Percentiles rank a stretch among this genome's conserved stretches.
phyloP scores from a whole-genome alignment of 2,797 vertebrate genomes.

The Sebastes vulpes region DNA sequence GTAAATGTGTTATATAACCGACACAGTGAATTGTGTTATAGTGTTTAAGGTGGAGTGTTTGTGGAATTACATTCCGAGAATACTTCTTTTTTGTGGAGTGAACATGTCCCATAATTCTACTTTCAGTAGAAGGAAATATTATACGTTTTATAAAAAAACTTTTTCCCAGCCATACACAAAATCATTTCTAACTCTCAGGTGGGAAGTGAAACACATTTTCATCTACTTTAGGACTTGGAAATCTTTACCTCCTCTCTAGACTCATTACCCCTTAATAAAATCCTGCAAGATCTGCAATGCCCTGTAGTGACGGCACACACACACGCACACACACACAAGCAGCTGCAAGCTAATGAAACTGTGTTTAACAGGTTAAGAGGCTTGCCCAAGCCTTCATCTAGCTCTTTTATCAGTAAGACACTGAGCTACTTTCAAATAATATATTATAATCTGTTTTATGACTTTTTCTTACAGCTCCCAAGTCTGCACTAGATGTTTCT shows the following conservation, averaged over 20 bases:
- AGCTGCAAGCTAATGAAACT: slow-evolving; percentile 49
- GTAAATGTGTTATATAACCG: background rate
- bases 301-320: slow-evolving; percentile 13
- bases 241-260: slow-evolving; percentile 14
- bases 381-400: slow-evolving; percentile 12
- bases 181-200: slow-evolving; percentile 4
- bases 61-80: background rate
- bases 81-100: background rate
- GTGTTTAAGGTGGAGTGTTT: background rate
- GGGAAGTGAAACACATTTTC: background rate
- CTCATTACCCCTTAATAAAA: slow-evolving; percentile 35
- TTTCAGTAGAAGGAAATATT: background rate
- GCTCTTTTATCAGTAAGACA: slow-evolving; percentile 66
- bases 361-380: slow-evolving; percentile 51
- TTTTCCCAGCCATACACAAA: background rate
- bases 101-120: background rate
- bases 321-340: background rate
- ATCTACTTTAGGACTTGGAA: slow-evolving; percentile 19
- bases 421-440: slow-evolving; percentile 58
- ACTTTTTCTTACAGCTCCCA: slow-evolving; percentile 36
- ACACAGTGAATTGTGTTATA: background rate
- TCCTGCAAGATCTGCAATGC: slow-evolving; percentile 25
- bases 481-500: slow-evolving; percentile 40
- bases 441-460: slow-evolving; percentile 55
- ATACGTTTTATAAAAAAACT: background rate